Conservation (phyloP, 2,113 vertebrate genomes). For the Passerina amoena region DNA sequence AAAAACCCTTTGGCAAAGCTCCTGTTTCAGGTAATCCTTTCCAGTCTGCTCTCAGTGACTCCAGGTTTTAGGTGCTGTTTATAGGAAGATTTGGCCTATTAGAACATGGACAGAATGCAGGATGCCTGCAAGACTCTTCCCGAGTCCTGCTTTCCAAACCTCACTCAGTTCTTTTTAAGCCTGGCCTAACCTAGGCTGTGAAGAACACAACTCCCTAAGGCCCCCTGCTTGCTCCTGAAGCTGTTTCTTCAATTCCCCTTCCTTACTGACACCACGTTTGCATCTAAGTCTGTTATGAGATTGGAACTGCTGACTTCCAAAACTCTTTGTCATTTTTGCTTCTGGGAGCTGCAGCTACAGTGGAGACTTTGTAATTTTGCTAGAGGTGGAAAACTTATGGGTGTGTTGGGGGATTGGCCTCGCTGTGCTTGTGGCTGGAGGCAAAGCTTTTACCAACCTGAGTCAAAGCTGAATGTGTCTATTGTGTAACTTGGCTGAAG, state of each 20-base stretch:
- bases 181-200: background rate
- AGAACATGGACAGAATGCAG: background rate
- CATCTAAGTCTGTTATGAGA: background rate
- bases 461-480: background rate
- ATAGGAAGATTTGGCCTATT: background rate
- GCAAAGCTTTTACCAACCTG: background rate
- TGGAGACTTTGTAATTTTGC: background rate
- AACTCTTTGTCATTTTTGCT: background rate
- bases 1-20: background rate
- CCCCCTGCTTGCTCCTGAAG: background rate
- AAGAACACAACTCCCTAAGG: background rate
- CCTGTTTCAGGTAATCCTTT: background rate
- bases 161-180: background rate
- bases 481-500: background rate
- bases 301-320: background rate
- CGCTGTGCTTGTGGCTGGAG: accelerated
- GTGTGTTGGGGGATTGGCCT: accelerated
- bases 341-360: background rate
- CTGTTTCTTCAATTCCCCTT: background rate
- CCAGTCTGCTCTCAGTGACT: background rate
- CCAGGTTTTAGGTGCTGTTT: background rate
- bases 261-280: background rate
- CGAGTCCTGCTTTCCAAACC: background rate
- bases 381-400: background rate
- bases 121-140: background rate